Evolutionary conservation across 2,113 vertebrate genomes (phyloP).

Genomic region (Amazona vittata): DNA sequence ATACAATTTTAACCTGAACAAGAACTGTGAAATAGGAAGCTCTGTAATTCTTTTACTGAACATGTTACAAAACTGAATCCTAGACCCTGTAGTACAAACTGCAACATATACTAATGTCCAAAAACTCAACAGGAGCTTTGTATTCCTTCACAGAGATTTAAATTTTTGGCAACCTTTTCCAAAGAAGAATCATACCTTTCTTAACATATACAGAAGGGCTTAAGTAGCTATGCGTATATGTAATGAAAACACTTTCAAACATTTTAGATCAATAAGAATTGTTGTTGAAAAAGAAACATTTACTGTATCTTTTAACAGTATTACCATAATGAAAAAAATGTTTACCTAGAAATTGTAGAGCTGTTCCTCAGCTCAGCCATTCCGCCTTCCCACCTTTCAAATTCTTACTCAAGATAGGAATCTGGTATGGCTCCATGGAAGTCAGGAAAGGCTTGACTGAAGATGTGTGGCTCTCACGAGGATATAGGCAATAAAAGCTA

Average conservation of each 20-base stretch:
- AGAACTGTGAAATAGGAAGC: not conserved
- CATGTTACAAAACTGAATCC: not conserved
- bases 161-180: not conserved
- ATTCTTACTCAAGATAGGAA: not conserved
- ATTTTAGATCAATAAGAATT: conserved; percentile 24
- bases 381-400: not conserved
- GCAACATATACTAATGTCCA: not conserved
- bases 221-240: not conserved
- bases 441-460: not conserved
- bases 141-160: not conserved
- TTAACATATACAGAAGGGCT: conserved; percentile 7
- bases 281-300: not conserved
- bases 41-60: not conserved
- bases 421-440: not conserved
- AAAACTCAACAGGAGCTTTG: not conserved
- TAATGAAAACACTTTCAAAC: not conserved
- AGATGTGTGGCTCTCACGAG: rapidly evolving
- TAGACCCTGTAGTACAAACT: not conserved
- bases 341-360: conserved; percentile 3
- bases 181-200: not conserved
- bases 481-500: not conserved
- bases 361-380: not conserved
- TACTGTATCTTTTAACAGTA: conserved; percentile 18
- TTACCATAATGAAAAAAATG: conserved; percentile 32
- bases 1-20: not conserved